phyloP scores from a whole-genome alignment of 2,113 vertebrate species.

The Sorex araneus region DNA sequence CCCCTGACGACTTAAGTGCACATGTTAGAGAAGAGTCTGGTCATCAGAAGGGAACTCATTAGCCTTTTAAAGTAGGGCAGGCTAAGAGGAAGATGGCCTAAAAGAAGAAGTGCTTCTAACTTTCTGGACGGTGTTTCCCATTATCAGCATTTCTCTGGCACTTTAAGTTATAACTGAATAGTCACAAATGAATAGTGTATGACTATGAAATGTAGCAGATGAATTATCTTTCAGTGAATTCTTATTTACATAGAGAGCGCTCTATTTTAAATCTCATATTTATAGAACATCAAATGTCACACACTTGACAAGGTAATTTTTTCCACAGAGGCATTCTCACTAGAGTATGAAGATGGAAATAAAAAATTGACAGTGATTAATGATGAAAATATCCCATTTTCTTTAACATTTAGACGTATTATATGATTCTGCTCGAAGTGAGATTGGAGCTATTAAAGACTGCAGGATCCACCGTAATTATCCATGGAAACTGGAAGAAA shows the following conservation, averaged over 20 bases:
- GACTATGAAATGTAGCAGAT: neutral
- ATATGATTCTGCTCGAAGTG: neutral
- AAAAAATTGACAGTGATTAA: constrained; percentile 7
- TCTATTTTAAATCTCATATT: constrained; percentile 47
- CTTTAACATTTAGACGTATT: constrained; percentile 39
- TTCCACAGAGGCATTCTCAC: neutral
- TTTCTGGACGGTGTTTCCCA: constrained; percentile 14
- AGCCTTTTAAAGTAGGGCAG: constrained; percentile 32
- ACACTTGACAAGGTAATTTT: constrained; percentile 19
- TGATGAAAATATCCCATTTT: constrained; percentile 34
- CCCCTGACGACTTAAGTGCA: constrained; percentile 40
- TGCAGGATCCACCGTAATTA: neutral
- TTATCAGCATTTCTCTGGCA: constrained; percentile 1
- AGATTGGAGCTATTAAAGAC: neutral
- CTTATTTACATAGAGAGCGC: neutral
- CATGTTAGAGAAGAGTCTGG: neutral
- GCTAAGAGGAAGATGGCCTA: neutral
- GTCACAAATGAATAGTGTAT: neutral
- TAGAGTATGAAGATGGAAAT: constrained; percentile 5
- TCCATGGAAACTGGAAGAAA: constrained; percentile 15
- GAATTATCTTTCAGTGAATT: constrained; percentile 27
- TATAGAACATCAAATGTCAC: constrained; percentile 35
- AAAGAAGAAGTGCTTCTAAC: neutral
- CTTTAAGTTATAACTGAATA: neutral
- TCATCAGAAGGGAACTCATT: constrained; percentile 61